Evolutionary conservation across 1,140 invertebrate genomes (phyloP).

Genomic region (Bombus superbus): DNA sequence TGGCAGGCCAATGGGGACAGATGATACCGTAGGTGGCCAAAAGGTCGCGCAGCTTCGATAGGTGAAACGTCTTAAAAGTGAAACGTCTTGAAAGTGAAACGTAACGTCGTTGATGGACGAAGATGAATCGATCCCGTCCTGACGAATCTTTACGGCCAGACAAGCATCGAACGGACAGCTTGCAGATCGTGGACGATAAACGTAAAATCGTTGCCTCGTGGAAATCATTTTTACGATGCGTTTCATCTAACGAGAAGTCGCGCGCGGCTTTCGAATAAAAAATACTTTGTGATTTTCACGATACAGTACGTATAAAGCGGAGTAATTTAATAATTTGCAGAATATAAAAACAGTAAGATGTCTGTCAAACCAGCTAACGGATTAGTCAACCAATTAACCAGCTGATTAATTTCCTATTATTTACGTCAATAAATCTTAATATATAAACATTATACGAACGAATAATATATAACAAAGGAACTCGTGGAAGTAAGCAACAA

Average conservation of each 20-base stretch:
- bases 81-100: neutral
- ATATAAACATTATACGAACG: no score
- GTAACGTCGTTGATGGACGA: conserved; percentile 17
- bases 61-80: conserved; percentile 21
- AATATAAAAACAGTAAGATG: neutral
- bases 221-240: neutral
- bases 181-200: conserved; percentile 3
- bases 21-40: conserved; percentile 43
- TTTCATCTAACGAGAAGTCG: neutral
- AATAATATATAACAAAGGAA: no score
- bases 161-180: neutral
- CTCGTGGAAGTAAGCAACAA: no score
- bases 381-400: no score
- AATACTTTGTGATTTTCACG: neutral
- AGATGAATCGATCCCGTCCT: conserved; percentile 23
- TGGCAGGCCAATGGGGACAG: conserved; percentile 47
- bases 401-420: no score
- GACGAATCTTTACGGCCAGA: neutral
- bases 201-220: neutral
- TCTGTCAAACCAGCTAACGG: neutral
- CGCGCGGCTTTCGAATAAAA: neutral
- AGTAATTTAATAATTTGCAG: neutral
- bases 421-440: no score
- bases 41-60: conserved; percentile 42
- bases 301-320: neutral